Conservation (phyloP, 2,113 vertebrate species). For the Chaetorhynchus papuensis region DNA sequence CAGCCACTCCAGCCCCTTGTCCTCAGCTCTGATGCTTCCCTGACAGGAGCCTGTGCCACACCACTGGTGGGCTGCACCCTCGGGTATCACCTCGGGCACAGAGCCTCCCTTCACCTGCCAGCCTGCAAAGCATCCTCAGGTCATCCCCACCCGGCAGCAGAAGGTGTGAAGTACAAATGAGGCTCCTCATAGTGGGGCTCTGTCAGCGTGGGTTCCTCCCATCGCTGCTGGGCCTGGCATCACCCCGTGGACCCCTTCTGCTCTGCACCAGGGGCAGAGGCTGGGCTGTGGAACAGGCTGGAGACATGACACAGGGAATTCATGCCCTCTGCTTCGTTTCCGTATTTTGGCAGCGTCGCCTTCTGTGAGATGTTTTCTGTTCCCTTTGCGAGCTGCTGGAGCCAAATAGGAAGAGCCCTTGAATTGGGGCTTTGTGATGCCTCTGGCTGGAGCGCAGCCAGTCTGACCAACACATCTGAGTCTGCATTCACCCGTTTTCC, state of each 20-base stretch:
- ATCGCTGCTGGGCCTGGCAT: not conserved
- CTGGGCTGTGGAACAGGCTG: not conserved
- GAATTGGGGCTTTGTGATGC: slow-evolving; percentile 60
- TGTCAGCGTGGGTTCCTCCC: not conserved
- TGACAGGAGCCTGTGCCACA: not conserved
- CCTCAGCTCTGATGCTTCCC: not conserved
- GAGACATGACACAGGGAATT: slow-evolving; percentile 44
- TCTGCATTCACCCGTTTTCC: not conserved
- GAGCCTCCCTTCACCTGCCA: not conserved
- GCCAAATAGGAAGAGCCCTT: slow-evolving; percentile 48
- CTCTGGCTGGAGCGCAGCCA: slow-evolving; percentile 42
- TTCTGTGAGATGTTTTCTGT: slow-evolving; percentile 62
- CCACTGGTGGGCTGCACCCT: not conserved
- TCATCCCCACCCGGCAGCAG: not conserved
- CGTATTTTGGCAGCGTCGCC: slow-evolving; percentile 42
- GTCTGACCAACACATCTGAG: slow-evolving; percentile 41
- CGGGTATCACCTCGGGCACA: not conserved
- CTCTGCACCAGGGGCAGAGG: not conserved
- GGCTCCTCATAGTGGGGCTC: not conserved
- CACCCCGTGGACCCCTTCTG: not conserved
- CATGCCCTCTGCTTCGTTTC: slow-evolving; percentile 54
- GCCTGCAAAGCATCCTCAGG: not conserved
- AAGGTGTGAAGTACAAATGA: not conserved
- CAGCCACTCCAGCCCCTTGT: not conserved
- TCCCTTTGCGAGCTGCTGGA: slow-evolving; percentile 24